Conservation (phyloP, 53 echinoderm and acorn worm genomes). For the Glandiceps talaboti region DNA sequence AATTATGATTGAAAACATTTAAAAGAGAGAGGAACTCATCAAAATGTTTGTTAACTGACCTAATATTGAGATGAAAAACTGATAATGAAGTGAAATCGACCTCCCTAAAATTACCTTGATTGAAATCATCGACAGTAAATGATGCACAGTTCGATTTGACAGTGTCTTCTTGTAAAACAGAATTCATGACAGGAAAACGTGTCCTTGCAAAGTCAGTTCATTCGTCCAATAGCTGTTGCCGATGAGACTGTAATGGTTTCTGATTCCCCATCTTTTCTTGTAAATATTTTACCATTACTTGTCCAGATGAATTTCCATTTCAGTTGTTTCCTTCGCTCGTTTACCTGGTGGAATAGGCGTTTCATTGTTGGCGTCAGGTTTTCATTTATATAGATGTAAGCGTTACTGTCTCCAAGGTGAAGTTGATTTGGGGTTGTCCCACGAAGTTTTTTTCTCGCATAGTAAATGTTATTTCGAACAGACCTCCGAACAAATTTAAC, state of each 20-base stretch:
- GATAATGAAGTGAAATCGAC: not conserved
- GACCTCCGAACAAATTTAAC: too few species aligned
- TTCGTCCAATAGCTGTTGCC: not conserved
- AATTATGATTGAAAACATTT: not conserved
- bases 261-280: not conserved
- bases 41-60: not conserved
- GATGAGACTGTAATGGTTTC: not conserved
- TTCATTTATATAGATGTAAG: not conserved
- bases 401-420: not conserved
- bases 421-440: not conserved
- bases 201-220: not conserved
- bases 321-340: not conserved
- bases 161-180: not conserved
- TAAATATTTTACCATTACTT: not conserved
- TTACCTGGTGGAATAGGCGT: not conserved
- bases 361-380: not conserved
- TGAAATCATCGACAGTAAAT: not conserved
- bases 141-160: not conserved
- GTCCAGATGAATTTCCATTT: not conserved
- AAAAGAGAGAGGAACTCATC: not conserved
- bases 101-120: not conserved
- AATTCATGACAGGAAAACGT: not conserved
- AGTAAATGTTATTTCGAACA: too few species aligned
- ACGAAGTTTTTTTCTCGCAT: not conserved
- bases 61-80: not conserved